Percentiles rank a stretch among this genome's conserved stretches.
phyloP scores from a whole-genome alignment of 37 sponge, comb jelly and placozoan genomes.

The Hormiphora californensis region DNA sequence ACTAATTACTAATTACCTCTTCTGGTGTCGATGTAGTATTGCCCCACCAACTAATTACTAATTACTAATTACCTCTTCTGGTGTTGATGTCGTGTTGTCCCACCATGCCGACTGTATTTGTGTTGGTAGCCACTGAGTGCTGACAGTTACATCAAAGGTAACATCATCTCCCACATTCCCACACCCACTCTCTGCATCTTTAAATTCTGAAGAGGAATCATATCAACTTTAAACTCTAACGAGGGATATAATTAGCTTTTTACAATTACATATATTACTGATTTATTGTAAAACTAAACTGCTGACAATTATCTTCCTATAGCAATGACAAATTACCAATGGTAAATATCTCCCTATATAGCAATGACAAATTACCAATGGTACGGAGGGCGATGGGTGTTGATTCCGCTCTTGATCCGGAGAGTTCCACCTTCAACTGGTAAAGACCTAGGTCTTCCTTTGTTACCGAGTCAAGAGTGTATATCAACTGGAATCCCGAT shows the following conservation, averaged over 20 bases:
- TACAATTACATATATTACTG: too few species aligned
- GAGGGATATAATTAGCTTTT: too few species aligned
- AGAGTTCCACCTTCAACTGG: not conserved
- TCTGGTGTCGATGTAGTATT: too few species aligned
- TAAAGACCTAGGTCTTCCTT: not conserved
- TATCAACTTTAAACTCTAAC: too few species aligned
- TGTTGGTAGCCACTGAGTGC: not conserved
- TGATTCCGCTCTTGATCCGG: not conserved
- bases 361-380: not conserved
- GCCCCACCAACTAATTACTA: too few species aligned
- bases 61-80: too few species aligned
- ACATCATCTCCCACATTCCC: not conserved
- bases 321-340: not conserved
- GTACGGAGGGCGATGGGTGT: not conserved
- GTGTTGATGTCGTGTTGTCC: not conserved
- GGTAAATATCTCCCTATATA: too few species aligned
- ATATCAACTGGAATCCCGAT: too few species aligned
- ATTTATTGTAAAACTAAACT: too few species aligned
- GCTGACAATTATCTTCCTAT: too few species aligned
- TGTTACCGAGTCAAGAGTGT: too few species aligned
- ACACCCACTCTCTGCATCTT: not conserved
- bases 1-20: too few species aligned
- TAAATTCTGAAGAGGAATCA: not conserved
- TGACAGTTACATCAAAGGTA: not conserved
- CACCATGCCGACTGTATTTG: not conserved